A percentile compares a stretch with the other conserved stretches of the same genome.
phyloP scores from a whole-genome alignment of 2,113 vertebrate species.

The Zosterops hypoxanthus region DNA sequence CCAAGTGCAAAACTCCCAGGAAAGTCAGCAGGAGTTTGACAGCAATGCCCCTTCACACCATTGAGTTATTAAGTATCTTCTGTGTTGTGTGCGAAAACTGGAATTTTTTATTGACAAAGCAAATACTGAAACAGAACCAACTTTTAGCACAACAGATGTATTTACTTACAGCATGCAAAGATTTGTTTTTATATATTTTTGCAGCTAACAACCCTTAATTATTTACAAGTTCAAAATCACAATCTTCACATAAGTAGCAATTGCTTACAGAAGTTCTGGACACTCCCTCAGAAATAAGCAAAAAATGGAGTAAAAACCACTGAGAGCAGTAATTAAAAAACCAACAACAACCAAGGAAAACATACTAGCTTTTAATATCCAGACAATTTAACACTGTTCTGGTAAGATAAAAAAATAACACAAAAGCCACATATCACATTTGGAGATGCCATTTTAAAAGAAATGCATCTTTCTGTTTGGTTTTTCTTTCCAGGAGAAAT shows the following conservation, averaged over 20 bases:
- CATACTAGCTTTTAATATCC: neutral
- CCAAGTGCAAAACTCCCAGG: neutral
- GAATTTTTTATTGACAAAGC: neutral
- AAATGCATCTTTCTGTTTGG: neutral
- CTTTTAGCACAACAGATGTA: constrained; percentile 48
- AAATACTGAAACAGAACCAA: constrained; percentile 48
- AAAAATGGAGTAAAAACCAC: neutral
- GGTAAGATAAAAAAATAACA: neutral
- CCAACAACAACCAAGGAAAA: neutral
- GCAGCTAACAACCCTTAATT: constrained; percentile 58
- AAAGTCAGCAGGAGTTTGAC: neutral
- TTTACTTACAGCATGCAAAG: constrained; percentile 58
- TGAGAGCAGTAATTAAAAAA: neutral
- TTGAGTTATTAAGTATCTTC: neutral
- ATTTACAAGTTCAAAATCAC: constrained; percentile 66
- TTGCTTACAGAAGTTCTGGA: constrained; percentile 8
- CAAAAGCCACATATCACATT: neutral
- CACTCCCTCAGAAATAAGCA: neutral
- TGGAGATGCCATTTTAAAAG: neutral
- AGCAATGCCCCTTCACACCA: neutral
- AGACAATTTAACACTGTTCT: constrained; percentile 52
- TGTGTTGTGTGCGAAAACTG: neutral
- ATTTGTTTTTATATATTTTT: constrained; percentile 35
- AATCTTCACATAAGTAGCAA: constrained; percentile 49
- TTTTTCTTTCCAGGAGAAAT: neutral